Conservation (phyloP, 2,888 invertebrate genomes). For the Lasioglossum calceatum region DNA sequence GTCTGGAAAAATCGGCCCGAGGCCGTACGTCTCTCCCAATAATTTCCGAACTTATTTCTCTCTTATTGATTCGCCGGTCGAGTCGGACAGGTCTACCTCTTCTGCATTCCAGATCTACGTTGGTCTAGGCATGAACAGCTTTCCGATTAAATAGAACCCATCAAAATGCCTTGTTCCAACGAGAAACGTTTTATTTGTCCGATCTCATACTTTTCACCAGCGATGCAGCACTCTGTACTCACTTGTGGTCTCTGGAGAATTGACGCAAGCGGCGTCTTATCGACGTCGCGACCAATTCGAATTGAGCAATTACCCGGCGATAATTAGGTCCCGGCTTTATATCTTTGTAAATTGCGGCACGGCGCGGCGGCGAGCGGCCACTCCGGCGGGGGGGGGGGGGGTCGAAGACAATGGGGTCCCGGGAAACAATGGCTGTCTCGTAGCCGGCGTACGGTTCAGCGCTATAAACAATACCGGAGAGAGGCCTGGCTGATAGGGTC, state of each 20-base stretch:
- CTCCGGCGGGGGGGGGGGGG: constrained; percentile 38
- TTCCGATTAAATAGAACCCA: not conserved
- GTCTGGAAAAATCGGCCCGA: constrained; percentile 31
- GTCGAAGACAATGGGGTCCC: constrained; percentile 75
- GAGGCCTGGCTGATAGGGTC: constrained; percentile 81
- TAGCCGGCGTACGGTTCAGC: constrained; percentile 75
- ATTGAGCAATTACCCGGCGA: constrained; percentile 78
- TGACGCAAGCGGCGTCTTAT: constrained; percentile 44
- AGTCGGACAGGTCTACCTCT: not conserved
- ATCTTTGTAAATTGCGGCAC: constrained; percentile 75
- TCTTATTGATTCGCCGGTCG: not conserved
- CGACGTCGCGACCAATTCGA: constrained; percentile 52
- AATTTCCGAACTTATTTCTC: constrained; percentile 21
- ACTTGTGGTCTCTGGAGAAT: constrained; percentile 30
- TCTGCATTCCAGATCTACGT: not conserved
- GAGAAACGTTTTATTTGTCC: not conserved
- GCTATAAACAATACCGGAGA: constrained; percentile 80
- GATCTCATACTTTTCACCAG: not conserved
- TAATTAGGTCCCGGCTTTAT: constrained; percentile 76
- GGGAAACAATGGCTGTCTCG: constrained; percentile 76
- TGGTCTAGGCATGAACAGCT: not conserved
- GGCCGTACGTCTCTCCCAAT: constrained; percentile 5
- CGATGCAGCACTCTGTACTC: too few relatives aligned
- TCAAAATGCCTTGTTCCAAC: not conserved
- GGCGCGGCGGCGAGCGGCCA: constrained; percentile 66